Base-by-base conservation (phyloP, 2,113 vertebrate genomes). In the Tychaedon coryphoeus region DNA sequence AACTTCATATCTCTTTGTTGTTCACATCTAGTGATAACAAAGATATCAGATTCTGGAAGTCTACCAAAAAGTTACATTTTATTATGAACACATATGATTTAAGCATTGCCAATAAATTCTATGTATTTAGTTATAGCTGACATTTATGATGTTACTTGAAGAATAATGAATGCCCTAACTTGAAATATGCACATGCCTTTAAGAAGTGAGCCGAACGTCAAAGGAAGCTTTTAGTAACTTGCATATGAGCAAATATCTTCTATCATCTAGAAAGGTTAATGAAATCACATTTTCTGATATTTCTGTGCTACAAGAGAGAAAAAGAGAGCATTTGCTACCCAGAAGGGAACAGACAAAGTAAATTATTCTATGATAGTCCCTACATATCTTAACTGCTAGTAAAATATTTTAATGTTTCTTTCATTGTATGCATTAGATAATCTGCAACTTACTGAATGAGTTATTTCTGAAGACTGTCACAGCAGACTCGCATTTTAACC, bases 121-220 rank as follows among this genome's bases (percentile, higher is more conserved):
- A 45, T 0, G 0, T 75, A 80, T 96, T 96, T 93, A 79, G 87
- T 93, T 95, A 80, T 1, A 48, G 74, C 8, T 96, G 93, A 86
- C 82, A 84, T 90, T 94, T 94, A 96, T 61, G 56, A 86, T 92
- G 40, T 86, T 94, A 77, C 78, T 92, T 93, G 61, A 81, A 88
- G 81, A 92, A 95, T 85, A 90, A 95, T 77, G 90, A 96, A 86
- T 79, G 79, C 88, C 79, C 83, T 71, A 88, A 86, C 82, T 83
- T 74, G 71, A 95, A 96, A 90, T 80, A 94, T 28, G 61, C 7
- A 5, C 78, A 42, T 53, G 72, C 64, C 84, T 95, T 80, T 92
- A 76, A 89, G 31, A 90, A 96, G 75, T 14, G 58, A 94, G 54
- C 13, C 0, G 4, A 91, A 64, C 23, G 77, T 82, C 78, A 88